A percentile compares a stretch with the other conserved stretches of the same genome.
These are phyloP conservation scores for Rachycentron canadum DNA, from an alignment of 2,797 vertebrate species.

Conservation along the genomic window DNA sequence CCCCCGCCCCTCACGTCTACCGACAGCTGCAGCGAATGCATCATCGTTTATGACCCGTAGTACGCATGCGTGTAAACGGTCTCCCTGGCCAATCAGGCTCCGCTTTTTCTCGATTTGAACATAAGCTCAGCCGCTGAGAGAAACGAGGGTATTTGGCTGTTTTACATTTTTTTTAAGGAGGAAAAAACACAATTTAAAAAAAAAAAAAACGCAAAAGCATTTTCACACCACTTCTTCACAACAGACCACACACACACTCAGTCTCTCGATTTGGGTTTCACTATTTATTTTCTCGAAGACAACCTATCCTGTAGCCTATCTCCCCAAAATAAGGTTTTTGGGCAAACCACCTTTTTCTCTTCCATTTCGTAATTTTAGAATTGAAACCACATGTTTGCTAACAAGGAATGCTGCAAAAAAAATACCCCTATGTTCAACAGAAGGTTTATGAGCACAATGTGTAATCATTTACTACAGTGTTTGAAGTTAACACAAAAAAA, in stretches of 20 bases:
- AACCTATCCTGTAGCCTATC: constrained; percentile 94
- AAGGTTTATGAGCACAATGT: constrained; percentile 97
- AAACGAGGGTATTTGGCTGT: not conserved
- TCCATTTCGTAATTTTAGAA: constrained; percentile 90
- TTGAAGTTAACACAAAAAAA: constrained; percentile 94
- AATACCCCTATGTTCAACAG: constrained; percentile 95
- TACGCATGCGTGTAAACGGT: constrained; percentile 64
- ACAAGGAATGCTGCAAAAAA: constrained; percentile 96
- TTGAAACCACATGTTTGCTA: constrained; percentile 97
- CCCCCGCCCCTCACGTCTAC: not conserved
- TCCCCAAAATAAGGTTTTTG: constrained; percentile 85
- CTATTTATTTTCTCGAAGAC: constrained; percentile 99
- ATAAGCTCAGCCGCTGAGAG: not conserved
- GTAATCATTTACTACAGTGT: constrained; percentile 97
- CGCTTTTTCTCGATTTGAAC: constrained; percentile 52
- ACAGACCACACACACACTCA: constrained; percentile 68
- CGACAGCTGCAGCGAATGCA: not conserved
- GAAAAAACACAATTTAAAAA: not conserved
- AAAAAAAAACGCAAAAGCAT: not conserved
- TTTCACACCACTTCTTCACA: constrained; percentile 40
- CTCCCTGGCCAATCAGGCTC: constrained; percentile 59
- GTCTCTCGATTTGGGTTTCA: constrained; percentile 87
- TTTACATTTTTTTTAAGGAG: no score
- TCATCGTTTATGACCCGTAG: not conserved
- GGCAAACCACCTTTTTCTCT: constrained; percentile 89